These are phyloP conservation scores for Chrysina gloriosa DNA, from an alignment of 2,888 invertebrate species.

Conservation along the genomic window DNA sequence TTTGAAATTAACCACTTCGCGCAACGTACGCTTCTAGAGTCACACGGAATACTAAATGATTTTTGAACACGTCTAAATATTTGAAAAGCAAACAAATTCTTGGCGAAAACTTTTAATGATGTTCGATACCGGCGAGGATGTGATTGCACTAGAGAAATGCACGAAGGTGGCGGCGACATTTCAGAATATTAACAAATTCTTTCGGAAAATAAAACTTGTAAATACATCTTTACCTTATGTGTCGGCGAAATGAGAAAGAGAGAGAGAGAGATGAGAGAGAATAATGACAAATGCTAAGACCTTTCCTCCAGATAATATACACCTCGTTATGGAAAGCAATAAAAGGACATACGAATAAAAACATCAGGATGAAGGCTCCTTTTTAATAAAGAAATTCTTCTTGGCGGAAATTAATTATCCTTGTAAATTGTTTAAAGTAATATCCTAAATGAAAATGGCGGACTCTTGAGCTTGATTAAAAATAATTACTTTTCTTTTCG, in stretches of 20 bases:
- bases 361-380: background rate
- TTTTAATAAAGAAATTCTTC: background rate
- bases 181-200: background rate
- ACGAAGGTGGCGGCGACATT: background rate
- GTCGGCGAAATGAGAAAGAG: too few species aligned
- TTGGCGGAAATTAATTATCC: background rate
- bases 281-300: background rate
- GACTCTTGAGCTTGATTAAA: background rate
- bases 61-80: background rate
- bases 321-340: background rate
- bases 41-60: background rate
- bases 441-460: background rate
- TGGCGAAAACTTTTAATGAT: background rate
- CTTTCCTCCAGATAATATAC: background rate
- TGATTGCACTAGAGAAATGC: too few species aligned
- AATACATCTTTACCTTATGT: too few species aligned
- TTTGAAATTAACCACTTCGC: too few species aligned
- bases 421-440: constrained; percentile 2
- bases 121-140: background rate
- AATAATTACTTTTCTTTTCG: background rate
- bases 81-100: background rate
- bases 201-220: background rate
- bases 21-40: too few species aligned
- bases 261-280: too few species aligned
- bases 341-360: background rate